Base-by-base conservation (phyloP, 2,888 invertebrate genomes). In the Orthosia gracilis region DNA sequence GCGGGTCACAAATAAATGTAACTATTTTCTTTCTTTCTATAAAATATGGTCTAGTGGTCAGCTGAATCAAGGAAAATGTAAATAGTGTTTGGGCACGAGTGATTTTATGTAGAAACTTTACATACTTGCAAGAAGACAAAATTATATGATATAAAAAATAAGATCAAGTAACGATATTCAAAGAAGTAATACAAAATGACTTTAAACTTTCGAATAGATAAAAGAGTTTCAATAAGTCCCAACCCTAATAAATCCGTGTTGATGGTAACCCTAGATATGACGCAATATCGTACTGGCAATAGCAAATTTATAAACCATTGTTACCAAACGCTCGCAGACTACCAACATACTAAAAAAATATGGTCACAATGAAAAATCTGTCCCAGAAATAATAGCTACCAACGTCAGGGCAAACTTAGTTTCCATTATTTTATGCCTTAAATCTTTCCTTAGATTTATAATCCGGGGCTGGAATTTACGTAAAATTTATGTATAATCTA, bases 241-340 rank as follows among this genome's bases (percentile, higher is more conserved):
- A 72, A 84, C 85, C 84, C 65, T 75, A 79, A 82, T 84, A 84
- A 84, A 84, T 84, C 65, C 40, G 49, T 9, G 76, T 69, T 49
- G 82, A 84, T 84, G 76, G 67, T 55, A 62, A 74, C 84, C 74
- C 71, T 78, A 82, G 71, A 82, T 79, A 77, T 11, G 69, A 45
- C 63, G 67, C 65, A 76, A 84, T 76, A 74, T 76, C 69, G 63
- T 65, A 69, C 57, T 47, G 50, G 73, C 69, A 75, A 79, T 79
- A 75, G 77, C 82, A 77, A 78, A 77, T 84, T 73, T 78, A 82
- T 79, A 82, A 76, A 84, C 50, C 57, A 73, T 79, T 77, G 76
- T 84, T 61, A 55, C 55, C n/a, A 47, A 72, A 59, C 81, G 71
- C 81, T 66, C 73, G 52, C 62, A 58, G 75, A 78, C 76, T 81